phyloP scores from a whole-genome alignment of 2,888 invertebrate species.

The Apocheima hispidaria region DNA sequence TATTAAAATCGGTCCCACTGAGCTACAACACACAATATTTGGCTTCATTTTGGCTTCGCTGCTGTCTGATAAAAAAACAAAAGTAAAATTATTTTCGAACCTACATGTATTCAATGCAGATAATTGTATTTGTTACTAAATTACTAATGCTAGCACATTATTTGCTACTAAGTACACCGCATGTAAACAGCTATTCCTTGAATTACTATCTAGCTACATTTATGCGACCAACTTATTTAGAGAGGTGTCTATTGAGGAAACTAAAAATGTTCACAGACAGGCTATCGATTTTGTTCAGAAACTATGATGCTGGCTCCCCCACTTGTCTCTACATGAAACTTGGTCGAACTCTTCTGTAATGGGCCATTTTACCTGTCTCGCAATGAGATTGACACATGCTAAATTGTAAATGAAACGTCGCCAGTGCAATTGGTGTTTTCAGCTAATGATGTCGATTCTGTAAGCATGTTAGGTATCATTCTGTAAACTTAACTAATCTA shows the following conservation, averaged over 20 bases:
- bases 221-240: neutral
- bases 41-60: too few species aligned
- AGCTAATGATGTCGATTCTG: too few species aligned
- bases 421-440: neutral
- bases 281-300: neutral
- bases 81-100: neutral
- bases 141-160: constrained; percentile 21
- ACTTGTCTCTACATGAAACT: neutral
- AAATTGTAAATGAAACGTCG: constrained; percentile 57
- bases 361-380: constrained; percentile 39
- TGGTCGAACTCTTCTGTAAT: neutral
- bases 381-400: constrained; percentile 51
- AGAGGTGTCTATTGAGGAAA: neutral
- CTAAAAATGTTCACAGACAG: neutral
- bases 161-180: constrained; percentile 19
- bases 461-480: too few species aligned
- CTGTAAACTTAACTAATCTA: too few species aligned
- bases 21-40: too few species aligned
- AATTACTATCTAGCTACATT: constrained; percentile 10
- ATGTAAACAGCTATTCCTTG: constrained; percentile 15
- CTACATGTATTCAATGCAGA: neutral
- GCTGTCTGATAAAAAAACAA: neutral
- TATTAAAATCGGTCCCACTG: too few species aligned
- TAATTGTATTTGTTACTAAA: constrained; percentile 22
- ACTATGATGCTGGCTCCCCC: neutral